Percentiles rank a stretch among this genome's conserved stretches.
phyloP scores from a whole-genome alignment of 2,888 invertebrate species.

The Sepioteuthis lessoniana region DNA sequence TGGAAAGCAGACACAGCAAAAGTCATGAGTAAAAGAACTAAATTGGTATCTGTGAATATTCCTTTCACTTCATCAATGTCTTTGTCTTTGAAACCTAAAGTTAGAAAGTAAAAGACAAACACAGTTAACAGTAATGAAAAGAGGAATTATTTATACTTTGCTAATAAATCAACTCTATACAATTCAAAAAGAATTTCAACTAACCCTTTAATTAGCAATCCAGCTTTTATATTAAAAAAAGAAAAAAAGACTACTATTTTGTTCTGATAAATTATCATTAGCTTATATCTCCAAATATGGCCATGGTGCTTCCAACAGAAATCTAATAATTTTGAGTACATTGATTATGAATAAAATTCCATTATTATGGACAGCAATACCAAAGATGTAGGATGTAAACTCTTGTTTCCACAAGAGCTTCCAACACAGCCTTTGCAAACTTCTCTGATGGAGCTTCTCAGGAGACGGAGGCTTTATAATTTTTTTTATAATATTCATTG shows the following conservation, averaged over 20 bases:
- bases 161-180: neutral
- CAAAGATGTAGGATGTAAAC: no score
- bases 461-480: no score
- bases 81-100: conserved; percentile 86
- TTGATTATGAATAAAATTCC: neutral
- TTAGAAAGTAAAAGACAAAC: neutral
- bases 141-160: no score
- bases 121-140: neutral
- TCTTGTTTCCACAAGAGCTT: no score
- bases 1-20: conserved; percentile 92
- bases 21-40: conserved; percentile 91
- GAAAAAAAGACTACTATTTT: neutral
- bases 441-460: no score
- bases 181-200: neutral
- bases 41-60: conserved; percentile 95
- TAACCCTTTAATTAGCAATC: neutral
- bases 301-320: no score
- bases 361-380: no score
- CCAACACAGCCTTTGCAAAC: no score
- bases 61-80: conserved; percentile 97
- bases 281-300: neutral
- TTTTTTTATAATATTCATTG: no score
- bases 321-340: neutral
- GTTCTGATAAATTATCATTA: neutral
- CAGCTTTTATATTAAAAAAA: neutral